These are phyloP conservation scores for Melanaphis sacchari DNA, from an alignment of 1,140 invertebrate species.

Conservation along the genomic window DNA sequence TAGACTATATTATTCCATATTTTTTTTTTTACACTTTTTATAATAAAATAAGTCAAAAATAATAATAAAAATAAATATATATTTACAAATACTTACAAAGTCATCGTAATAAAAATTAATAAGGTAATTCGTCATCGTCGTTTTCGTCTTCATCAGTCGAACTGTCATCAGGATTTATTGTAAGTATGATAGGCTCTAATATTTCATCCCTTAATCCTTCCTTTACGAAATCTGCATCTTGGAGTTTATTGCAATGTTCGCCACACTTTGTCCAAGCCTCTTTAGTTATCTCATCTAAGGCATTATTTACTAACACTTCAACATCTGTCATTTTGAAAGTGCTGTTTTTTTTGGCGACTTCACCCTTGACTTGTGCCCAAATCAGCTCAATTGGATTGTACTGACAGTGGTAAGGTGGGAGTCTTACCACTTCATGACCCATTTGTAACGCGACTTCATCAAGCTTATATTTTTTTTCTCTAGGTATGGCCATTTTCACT, in stretches of 20 bases:
- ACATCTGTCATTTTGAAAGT: background rate
- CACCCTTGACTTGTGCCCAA: background rate
- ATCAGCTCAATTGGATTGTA: conserved; percentile 54
- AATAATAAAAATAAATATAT: background rate
- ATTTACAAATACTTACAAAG: background rate
- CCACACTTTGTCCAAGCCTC: background rate
- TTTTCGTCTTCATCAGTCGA: conserved; percentile 9
- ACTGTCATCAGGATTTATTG: background rate
- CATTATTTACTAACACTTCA: background rate
- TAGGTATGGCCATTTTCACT: too few species aligned
- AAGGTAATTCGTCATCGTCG: background rate
- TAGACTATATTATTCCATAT: too few species aligned
- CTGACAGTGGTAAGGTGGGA: too few species aligned
- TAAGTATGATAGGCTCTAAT: background rate
- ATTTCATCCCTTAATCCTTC: too few species aligned
- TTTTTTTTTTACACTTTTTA: too few species aligned
- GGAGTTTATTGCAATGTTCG: background rate
- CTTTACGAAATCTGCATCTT: too few species aligned
- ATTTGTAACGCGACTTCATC: too few species aligned
- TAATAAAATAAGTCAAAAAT: background rate
- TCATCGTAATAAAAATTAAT: too few species aligned
- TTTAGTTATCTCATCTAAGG: background rate
- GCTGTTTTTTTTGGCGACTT: background rate
- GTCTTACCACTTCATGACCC: too few species aligned
- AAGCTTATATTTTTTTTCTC: conserved; percentile 58